Percentiles rank a stretch among this genome's conserved stretches.
Evolutionary conservation across 2,888 invertebrate genomes (phyloP).

Genomic region (Lycia hirtaria): DNA sequence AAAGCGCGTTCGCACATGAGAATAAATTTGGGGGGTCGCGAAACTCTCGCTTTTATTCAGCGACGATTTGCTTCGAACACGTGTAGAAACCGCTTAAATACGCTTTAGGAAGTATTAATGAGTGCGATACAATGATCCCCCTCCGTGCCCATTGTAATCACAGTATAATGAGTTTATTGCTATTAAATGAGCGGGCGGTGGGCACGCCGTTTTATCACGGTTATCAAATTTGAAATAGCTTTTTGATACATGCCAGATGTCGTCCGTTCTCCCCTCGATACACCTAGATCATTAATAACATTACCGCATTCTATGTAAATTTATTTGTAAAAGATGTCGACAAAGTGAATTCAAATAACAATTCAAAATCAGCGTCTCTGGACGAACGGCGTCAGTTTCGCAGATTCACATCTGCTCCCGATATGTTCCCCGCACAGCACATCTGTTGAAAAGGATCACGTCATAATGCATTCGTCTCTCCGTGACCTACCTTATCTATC

Average conservation of each 20-base stretch:
- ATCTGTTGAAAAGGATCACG: conserved; percentile 66
- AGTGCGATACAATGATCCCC: conserved; percentile 57
- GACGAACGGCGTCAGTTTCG: conserved; percentile 55
- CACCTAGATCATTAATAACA: conserved; percentile 22
- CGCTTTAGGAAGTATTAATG: conserved; percentile 52
- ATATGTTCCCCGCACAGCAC: conserved; percentile 70
- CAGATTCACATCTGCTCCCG: conserved; percentile 71
- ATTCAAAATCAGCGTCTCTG: conserved; percentile 54
- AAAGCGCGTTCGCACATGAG: conserved; percentile 32
- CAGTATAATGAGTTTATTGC: conserved; percentile 71
- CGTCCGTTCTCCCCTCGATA: conserved; percentile 51
- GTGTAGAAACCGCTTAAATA: conserved; percentile 55
- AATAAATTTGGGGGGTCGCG: conserved; percentile 47
- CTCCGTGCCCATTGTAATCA: conserved; percentile 64
- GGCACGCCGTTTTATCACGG: conserved; percentile 72
- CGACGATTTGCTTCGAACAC: conserved; percentile 65
- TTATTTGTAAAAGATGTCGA: conserved; percentile 10
- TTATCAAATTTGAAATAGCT: conserved; percentile 75
- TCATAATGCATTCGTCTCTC: conserved; percentile 53
- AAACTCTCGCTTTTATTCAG: conserved; percentile 52
- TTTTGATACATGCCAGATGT: conserved; percentile 78
- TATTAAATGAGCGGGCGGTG: conserved; percentile 75
- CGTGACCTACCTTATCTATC: conserved; percentile 70
- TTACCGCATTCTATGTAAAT: conserved; percentile 17
- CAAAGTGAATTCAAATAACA: conserved; percentile 43